Evolutionary conservation across 2,113 vertebrate genomes (phyloP), one percentile per base, ranked within the genome.

Genomic region (Tachysurus fulvidraco): DNA sequence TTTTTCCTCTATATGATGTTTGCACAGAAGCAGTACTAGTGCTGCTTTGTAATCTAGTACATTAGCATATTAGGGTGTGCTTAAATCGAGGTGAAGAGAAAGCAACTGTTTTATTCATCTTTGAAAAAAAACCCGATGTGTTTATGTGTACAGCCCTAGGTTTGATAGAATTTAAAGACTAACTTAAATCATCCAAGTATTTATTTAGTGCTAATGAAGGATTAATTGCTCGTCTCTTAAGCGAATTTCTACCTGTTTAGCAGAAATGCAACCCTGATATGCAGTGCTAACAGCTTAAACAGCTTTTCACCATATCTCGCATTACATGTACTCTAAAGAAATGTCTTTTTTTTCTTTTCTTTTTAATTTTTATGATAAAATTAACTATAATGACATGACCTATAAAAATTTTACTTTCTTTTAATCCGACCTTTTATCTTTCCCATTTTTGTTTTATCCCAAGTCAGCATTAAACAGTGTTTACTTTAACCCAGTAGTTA

Each of bases 151-250:
- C 36, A 21, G 69, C 19, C 17, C 21, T 50, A 6, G 11, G 11
- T 76, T 44, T 50, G 23, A 50, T 25, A 50, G 0, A 13, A 86
- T 88, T 69, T 79, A 71, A 88, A 82, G 54, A 69, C 60, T 83
- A 52, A 57, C 79, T 83, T 12, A 69, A 77, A 71, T 55, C 10
- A 23, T 64, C 11, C 82, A 30, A 69, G 50, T 4, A 52, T 85
- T 87, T 85, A 52, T 36, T 87, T 83, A 92, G 78, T 89, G 67
- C 81, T n/a, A n/a, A 83, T 81, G 62, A 52, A 85, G 69, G 28
- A 89, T 87, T 86, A 78, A 28, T 84, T 62, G 73, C 85, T 88
- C 36, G 77, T 83, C 77, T 57, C 36, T 17, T 88, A 14, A 64
- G 71, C 73, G 36, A 36, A 36, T 36, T 36, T 36, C 85, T 85